These are phyloP conservation scores for Asbolus verrucosus DNA, from an alignment of 1,140 invertebrate species.

Conservation along the genomic window DNA sequence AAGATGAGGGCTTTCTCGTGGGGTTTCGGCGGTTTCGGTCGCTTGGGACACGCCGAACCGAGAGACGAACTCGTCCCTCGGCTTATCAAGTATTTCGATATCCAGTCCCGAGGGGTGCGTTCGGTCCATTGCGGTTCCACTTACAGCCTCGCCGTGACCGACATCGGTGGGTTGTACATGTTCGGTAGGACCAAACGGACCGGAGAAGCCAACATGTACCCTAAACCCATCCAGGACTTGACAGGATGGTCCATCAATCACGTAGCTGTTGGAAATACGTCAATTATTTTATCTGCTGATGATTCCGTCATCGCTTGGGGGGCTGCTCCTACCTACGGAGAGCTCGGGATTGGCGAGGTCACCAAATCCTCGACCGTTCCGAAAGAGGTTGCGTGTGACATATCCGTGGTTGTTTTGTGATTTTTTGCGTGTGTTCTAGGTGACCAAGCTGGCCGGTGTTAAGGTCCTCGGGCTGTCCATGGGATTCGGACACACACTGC, in stretches of 20 bases:
- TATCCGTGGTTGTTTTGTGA: not conserved
- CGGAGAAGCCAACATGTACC: slow-evolving; percentile 96
- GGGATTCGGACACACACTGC: slow-evolving; percentile 85
- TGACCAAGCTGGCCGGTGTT: slow-evolving; percentile 83
- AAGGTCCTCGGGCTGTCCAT: slow-evolving; percentile 85
- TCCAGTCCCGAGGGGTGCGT: slow-evolving; percentile 83
- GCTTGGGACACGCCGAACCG: slow-evolving; percentile 91
- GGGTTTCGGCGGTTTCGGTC: slow-evolving; percentile 95
- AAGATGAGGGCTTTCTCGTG: slow-evolving; percentile 90
- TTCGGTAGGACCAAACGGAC: slow-evolving; percentile 93
- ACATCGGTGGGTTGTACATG: slow-evolving; percentile 81
- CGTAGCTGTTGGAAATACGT: slow-evolving; percentile 83
- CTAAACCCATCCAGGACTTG: slow-evolving; percentile 92
- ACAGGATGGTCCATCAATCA: slow-evolving; percentile 90
- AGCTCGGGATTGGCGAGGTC: slow-evolving; percentile 90
- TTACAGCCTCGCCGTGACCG: slow-evolving; percentile 86
- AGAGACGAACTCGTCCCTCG: slow-evolving; percentile 91
- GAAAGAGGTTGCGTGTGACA: slow-evolving; percentile 74
- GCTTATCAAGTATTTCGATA: slow-evolving; percentile 90
- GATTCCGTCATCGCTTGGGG: slow-evolving; percentile 93
- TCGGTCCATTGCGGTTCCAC: slow-evolving; percentile 87
- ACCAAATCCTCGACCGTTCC: slow-evolving; percentile 89
- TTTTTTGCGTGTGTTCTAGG: slow-evolving; percentile 50
- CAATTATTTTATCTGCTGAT: slow-evolving; percentile 89
- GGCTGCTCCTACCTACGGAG: slow-evolving; percentile 90